Evolutionary conservation across 2,888 invertebrate genomes (phyloP).

Genomic region (Eucriotettix oculatus): DNA sequence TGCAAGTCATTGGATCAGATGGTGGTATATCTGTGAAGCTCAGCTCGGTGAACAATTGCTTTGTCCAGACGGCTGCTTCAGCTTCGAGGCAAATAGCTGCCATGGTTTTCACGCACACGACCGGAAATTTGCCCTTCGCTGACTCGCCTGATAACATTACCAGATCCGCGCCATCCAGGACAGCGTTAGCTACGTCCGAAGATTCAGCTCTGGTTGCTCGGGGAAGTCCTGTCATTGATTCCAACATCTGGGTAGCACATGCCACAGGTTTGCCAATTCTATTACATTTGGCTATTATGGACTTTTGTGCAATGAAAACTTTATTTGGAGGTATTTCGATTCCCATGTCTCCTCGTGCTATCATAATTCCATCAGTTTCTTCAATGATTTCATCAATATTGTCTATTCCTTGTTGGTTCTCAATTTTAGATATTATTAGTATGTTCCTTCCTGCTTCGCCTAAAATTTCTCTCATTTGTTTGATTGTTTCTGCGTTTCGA

Average conservation of each 20-base stretch:
- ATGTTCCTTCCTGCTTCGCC: conserved; percentile 79
- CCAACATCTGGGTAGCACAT: not conserved
- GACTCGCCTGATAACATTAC: not conserved
- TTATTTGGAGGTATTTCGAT: conserved; percentile 97
- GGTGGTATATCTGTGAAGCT: conserved; percentile 38
- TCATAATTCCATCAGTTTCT: conserved; percentile 94
- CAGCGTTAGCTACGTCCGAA: not conserved
- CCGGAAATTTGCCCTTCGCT: not conserved
- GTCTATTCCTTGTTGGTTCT: conserved; percentile 92
- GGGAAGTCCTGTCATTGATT: not conserved
- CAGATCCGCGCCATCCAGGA: not conserved
- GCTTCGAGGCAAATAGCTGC: not conserved
- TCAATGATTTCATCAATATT: conserved; percentile 88
- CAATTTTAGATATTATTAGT: conserved; percentile 93
- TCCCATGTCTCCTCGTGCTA: conserved; percentile 92
- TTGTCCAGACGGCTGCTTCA: not conserved
- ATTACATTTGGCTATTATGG: conserved; percentile 93
- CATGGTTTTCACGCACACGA: not conserved
- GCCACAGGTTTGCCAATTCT: not conserved
- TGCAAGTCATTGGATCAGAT: conserved; percentile 76
- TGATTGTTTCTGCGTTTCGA: conserved; percentile 73
- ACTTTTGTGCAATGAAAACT: conserved; percentile 93
- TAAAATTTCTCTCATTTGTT: conserved; percentile 72
- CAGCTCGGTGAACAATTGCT: not conserved
- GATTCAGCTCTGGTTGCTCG: not conserved